These are phyloP conservation scores for Pecten maximus DNA, from an alignment of 2,888 invertebrate species.

Conservation along the genomic window DNA sequence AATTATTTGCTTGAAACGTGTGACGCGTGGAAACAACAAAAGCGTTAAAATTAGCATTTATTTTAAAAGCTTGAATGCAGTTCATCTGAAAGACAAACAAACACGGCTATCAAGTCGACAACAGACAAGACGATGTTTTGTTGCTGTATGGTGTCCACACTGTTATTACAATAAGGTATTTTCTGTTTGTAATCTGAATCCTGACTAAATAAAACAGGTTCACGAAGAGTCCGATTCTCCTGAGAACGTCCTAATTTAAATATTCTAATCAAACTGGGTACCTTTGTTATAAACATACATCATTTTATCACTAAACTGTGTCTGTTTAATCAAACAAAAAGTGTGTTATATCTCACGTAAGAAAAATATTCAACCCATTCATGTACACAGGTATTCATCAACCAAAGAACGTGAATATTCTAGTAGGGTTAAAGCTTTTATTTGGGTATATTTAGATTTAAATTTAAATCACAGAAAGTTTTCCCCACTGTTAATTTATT, in stretches of 20 bases:
- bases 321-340: no score
- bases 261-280: background rate
- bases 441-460: no score
- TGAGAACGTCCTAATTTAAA: background rate
- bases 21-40: background rate
- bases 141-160: background rate
- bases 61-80: background rate
- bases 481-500: no score
- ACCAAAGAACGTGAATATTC: no score
- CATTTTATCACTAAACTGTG: no score
- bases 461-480: no score
- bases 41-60: background rate
- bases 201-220: background rate
- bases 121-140: background rate
- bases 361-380: no score
- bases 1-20: background rate
- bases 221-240: background rate
- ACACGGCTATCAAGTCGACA: background rate
- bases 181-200: background rate
- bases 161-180: background rate
- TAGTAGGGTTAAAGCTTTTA: no score
- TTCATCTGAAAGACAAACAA: background rate
- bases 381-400: no score
- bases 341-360: no score
- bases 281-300: no score